phyloP scores from a whole-genome alignment of 2,888 invertebrate genomes.

The Dioctria linearis region DNA sequence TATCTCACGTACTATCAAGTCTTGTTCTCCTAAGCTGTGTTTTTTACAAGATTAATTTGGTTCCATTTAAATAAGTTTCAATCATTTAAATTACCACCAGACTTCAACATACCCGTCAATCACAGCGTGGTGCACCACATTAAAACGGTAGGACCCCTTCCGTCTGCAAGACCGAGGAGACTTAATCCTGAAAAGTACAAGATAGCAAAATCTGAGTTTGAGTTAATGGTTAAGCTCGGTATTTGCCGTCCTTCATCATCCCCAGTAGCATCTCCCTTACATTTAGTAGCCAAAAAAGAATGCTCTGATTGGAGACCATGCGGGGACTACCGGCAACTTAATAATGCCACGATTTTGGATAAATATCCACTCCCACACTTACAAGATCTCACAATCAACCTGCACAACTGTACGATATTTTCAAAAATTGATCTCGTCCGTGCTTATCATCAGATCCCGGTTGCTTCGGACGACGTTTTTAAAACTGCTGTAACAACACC shows the following conservation, averaged over 20 bases:
- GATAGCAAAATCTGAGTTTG: constrained; percentile 61
- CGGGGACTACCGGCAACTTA: not conserved
- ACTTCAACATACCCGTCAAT: not conserved
- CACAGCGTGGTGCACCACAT: not conserved
- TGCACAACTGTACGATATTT: too few species aligned
- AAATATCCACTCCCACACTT: too few species aligned
- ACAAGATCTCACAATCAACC: too few species aligned
- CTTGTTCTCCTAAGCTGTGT: not conserved
- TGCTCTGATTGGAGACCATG: constrained; percentile 36
- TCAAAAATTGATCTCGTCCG: too few species aligned
- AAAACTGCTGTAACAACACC: too few species aligned
- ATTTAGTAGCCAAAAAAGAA: constrained; percentile 60
- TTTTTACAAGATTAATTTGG: not conserved
- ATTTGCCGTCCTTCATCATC: constrained; percentile 62
- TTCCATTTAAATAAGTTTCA: not conserved
- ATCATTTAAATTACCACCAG: not conserved
- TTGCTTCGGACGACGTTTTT: too few species aligned
- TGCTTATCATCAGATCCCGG: too few species aligned
- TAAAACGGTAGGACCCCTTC: constrained; percentile 24
- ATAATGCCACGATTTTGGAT: too few species aligned
- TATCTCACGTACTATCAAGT: not conserved
- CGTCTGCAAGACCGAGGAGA: constrained; percentile 54
- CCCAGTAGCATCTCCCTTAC: constrained; percentile 62
- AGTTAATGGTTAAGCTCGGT: constrained; percentile 60
- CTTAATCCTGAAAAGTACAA: constrained; percentile 60